Percentiles rank a stretch among this genome's conserved stretches.
Evolutionary conservation across 2,888 invertebrate genomes (phyloP).

Genomic region (Apamea sordens): DNA sequence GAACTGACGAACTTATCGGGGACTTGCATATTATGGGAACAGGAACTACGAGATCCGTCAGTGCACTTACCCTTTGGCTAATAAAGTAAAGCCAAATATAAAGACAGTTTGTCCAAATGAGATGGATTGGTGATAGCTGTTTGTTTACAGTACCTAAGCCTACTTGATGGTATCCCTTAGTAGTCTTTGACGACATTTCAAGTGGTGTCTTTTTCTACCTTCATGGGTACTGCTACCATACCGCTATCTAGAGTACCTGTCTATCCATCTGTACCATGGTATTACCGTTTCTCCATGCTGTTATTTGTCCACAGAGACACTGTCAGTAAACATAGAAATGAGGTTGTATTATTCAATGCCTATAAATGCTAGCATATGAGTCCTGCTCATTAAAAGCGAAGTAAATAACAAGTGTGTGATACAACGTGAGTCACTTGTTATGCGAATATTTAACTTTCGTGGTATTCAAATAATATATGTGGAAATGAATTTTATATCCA

Average conservation of each 20-base stretch:
- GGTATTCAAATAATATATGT: slow-evolving; percentile 22
- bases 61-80: background rate
- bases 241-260: slow-evolving; percentile 1
- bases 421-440: slow-evolving; percentile 51
- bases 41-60: background rate
- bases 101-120: background rate
- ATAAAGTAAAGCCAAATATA: background rate
- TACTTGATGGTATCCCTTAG: background rate
- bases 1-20: slow-evolving; percentile 6
- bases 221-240: background rate
- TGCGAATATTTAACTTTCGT: slow-evolving; percentile 37
- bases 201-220: background rate
- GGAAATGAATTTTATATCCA: slow-evolving; percentile 9
- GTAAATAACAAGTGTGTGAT: slow-evolving; percentile 17
- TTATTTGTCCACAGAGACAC: slow-evolving; percentile 16
- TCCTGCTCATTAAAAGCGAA: slow-evolving; percentile 5
- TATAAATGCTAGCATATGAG: background rate
- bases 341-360: background rate
- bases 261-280: background rate
- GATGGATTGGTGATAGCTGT: background rate
- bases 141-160: background rate
- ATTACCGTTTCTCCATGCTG: slow-evolving; percentile 30
- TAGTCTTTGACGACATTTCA: background rate
- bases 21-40: slow-evolving; percentile 9
- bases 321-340: slow-evolving; percentile 16